Base-by-base conservation (phyloP, 35 echinoderm and acorn worm genomes). In the Stichopus chloronotus region DNA sequence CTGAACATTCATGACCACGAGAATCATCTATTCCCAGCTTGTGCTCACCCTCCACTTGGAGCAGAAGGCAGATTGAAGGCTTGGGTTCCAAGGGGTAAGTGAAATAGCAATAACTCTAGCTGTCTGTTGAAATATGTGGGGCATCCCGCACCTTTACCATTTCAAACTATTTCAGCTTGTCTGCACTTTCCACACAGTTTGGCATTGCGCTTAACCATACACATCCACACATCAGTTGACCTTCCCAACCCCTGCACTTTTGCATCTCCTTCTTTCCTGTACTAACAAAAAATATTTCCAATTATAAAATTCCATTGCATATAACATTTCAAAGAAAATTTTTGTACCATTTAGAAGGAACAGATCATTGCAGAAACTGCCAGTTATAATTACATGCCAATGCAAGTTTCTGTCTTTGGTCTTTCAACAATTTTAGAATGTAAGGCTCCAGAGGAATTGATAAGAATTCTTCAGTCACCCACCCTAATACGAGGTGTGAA, bases 81-180 rank as follows among this genome's bases (percentile, higher is more conserved):
- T 8, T 87, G 84, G 84, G 58, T 87, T 57, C 55, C 17, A 0
- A 57, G 19, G 19, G 84, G 84, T 87, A 87, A 58, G 58, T 87
- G n/a, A n/a, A n/a, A n/a, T n/a, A n/a, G n/a, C n/a, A n/a, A n/a
- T n/a, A n/a, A n/a, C n/a, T n/a, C n/a, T n/a, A n/a, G n/a, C n/a
- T n/a, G n/a, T n/a, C n/a, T n/a, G n/a, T n/a, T n/a, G n/a, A n/a
- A n/a, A n/a, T n/a, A n/a, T n/a, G n/a, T n/a, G n/a, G n/a, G n/a
- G n/a, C n/a, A n/a, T n/a, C n/a, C n/a, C n/a, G n/a, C n/a, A n/a
- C n/a, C n/a, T n/a, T n/a, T n/a, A n/a, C n/a, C n/a, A n/a, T n/a
- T n/a, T 8, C 23, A 74, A 8, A 74, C 16, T 74, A 74, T 74
- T 74, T 74, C 4, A 74, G 4, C 4, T 5, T 76, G 72, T 12